A percentile compares a stretch with the other conserved stretches of the same genome.
Evolutionary conservation across 2,888 invertebrate genomes (phyloP).

Genomic region (Heliconius ismenius): DNA sequence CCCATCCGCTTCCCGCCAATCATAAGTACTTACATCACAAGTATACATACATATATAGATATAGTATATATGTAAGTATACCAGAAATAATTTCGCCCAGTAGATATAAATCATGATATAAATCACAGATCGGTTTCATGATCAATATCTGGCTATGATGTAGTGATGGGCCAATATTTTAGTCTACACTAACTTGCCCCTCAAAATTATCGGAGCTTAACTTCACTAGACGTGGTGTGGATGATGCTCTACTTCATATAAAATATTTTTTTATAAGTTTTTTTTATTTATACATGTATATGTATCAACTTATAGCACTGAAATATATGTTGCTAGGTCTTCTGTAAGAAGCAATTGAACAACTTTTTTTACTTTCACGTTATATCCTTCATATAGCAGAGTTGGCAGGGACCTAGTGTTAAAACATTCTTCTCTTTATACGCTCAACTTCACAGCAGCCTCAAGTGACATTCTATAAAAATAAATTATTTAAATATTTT

Average conservation of each 20-base stretch:
- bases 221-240: slow-evolving; percentile 37
- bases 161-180: slow-evolving; percentile 72
- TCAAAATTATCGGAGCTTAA: slow-evolving; percentile 71
- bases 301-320: too few species aligned
- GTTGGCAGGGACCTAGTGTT: too few species aligned
- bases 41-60: not conserved
- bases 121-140: slow-evolving; percentile 47
- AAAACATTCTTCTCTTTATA: too few species aligned
- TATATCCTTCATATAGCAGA: too few species aligned
- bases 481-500: too few species aligned
- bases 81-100: slow-evolving; percentile 17
- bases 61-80: not conserved
- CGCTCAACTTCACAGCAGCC: too few species aligned
- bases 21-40: not conserved
- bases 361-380: too few species aligned
- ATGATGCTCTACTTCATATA: slow-evolving; percentile 54
- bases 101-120: slow-evolving; percentile 31
- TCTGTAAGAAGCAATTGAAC: too few species aligned
- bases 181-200: slow-evolving; percentile 68
- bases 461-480: too few species aligned
- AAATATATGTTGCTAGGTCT: too few species aligned
- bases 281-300: not conserved
- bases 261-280: not conserved
- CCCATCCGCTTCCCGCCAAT: too few species aligned
- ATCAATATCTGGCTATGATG: slow-evolving; percentile 72